Evolutionary conservation across 2,113 vertebrate genomes (phyloP), one percentile per base, ranked within the genome.

Genomic region (Pachypanchax playfairii): DNA sequence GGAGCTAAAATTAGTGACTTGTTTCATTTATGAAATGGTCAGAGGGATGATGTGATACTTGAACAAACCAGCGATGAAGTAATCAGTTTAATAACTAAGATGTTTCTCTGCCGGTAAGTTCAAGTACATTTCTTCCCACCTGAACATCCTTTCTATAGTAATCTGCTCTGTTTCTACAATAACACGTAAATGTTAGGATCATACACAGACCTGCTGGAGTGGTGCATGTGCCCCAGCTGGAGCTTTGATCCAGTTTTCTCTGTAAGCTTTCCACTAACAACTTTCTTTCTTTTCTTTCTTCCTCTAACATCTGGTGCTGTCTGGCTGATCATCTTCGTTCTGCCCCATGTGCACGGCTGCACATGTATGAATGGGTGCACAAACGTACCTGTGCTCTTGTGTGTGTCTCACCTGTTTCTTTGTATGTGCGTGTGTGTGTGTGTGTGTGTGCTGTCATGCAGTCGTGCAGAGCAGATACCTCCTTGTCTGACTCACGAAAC

Each of bases 401-500:
- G 36, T 62, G 46, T 55, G 38, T 35, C 35, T 33, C 26, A 42
- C 28, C 12, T 38, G 21, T 54, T 14, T 38, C 20, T 4, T 64
- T 15, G n/a, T n/a, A n/a, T 42, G 8, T n/a, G 8, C 18, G 3
- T 73, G 42, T 0, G 0, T 68, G 53, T 76, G 65, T 71, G 70
- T 91, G 92, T 73, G 56, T 63, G 70, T 63, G 69, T 90, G 92
- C 89, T 33, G 73, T 46, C 91, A 86, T 92, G 89, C 94, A 99
- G 97, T 94, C 96, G 93, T 90, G 95, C 97, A 80, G 97, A 99
- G 90, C 97, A 98, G 92, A 92, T 98, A 62, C 97, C 96, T 90
- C 96, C 96, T 90, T 99, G 96, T 93, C 94, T 99, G 94, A 96
- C 95, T 92, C 96, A 95, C 73, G 97, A 99, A 93, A 96, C 95